Percentiles rank a stretch among this genome's conserved stretches.
Evolutionary conservation across 1,140 invertebrate species (phyloP).

Genomic region (Drosophila mauritiana): DNA sequence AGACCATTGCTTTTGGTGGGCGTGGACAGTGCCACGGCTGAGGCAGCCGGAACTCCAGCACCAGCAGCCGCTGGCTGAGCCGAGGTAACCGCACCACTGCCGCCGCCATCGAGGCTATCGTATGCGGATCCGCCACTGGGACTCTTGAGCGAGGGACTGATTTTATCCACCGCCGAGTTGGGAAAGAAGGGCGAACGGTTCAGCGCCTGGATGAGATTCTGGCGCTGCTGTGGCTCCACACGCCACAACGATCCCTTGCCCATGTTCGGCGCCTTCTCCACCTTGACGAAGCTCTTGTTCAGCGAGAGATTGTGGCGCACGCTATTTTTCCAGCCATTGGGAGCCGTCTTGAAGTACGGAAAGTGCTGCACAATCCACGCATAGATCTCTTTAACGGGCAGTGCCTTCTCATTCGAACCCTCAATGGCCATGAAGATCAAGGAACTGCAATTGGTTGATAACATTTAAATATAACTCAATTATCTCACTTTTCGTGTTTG

Average conservation of each 20-base stretch:
- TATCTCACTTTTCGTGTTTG: neutral
- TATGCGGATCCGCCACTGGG: conserved; percentile 40
- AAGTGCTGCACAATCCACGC: conserved; percentile 99
- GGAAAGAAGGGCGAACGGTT: conserved; percentile 93
- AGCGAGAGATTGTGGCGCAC: conserved; percentile 97
- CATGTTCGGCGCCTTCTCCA: conserved; percentile 95
- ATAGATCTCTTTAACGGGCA: conserved; percentile 98
- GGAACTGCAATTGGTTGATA: conserved; percentile 87
- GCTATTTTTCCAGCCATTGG: conserved; percentile 99
- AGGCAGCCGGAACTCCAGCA: neutral
- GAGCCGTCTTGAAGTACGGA: conserved; percentile 98
- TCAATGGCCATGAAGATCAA: conserved; percentile 99
- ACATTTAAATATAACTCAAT: neutral
- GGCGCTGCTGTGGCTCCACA: conserved; percentile 94
- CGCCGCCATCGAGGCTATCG: conserved; percentile 48
- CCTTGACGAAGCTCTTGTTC: conserved; percentile 99
- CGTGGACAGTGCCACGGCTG: conserved; percentile 37
- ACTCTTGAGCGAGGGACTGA: conserved; percentile 75
- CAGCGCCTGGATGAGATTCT: conserved; percentile 93
- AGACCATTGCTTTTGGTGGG: conserved; percentile 55
- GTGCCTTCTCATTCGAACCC: conserved; percentile 93
- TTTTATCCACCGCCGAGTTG: conserved; percentile 85
- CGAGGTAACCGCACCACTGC: neutral
- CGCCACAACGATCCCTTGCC: conserved; percentile 98
- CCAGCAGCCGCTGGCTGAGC: neutral